A percentile compares a stretch with the other conserved stretches of the same genome.
Conservation (phyloP, 2,888 invertebrate species). For the Linhomoeus sp. region DNA sequence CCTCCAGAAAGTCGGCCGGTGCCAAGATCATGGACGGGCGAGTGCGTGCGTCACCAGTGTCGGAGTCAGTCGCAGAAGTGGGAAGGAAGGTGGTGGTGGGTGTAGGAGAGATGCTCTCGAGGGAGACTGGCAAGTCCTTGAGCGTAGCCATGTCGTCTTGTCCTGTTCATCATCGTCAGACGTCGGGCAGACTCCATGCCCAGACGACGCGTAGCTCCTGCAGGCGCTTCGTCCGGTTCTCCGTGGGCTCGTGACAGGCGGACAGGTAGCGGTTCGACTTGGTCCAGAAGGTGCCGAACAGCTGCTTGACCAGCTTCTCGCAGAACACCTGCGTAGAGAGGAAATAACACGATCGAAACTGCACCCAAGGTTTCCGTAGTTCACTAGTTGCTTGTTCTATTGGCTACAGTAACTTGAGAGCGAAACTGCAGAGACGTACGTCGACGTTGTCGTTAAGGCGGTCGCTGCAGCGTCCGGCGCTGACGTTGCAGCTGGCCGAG, state of each 20-base stretch:
- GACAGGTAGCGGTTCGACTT: slow-evolving; percentile 23
- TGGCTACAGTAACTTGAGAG: background rate
- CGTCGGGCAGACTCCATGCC: slow-evolving; percentile 23
- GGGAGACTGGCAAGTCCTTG: too few relatives aligned
- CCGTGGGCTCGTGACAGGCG: slow-evolving; percentile 18
- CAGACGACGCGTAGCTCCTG: slow-evolving; percentile 20
- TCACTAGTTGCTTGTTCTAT: slow-evolving; percentile 1
- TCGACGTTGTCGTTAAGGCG: slow-evolving; percentile 24
- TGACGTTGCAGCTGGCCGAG: slow-evolving; percentile 12
- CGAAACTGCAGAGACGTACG: slow-evolving; percentile 9
- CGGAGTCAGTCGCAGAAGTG: too few relatives aligned
- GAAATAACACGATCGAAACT: too few relatives aligned
- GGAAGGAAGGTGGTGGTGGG: too few relatives aligned
- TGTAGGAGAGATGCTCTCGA: too few relatives aligned
- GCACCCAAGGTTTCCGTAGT: background rate
- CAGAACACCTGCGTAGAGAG: slow-evolving; percentile 22
- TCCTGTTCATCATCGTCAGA: too few relatives aligned
- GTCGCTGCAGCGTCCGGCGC: slow-evolving; percentile 16
- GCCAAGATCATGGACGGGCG: too few relatives aligned
- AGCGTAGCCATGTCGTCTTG: too few relatives aligned
- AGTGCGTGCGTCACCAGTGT: too few relatives aligned
- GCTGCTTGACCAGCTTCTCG: slow-evolving; percentile 19
- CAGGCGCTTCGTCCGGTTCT: slow-evolving; percentile 17
- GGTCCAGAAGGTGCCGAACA: slow-evolving; percentile 25
- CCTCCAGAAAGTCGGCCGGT: too few relatives aligned